Base-by-base conservation (phyloP, 1,140 invertebrate species). In the Drosophila fuyamai region DNA sequence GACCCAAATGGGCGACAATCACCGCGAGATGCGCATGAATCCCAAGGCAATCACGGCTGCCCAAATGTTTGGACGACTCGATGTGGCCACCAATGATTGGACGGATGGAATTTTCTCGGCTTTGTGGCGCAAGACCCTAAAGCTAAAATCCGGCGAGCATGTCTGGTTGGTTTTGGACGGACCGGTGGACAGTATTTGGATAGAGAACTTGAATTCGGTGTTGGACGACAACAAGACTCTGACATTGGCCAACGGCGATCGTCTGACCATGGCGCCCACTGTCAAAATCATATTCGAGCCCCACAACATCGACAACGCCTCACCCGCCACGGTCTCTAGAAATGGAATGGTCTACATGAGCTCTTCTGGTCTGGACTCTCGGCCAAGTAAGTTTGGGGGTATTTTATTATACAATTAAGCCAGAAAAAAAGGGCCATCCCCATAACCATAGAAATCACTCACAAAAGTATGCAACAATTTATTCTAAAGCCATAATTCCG, bases 291-390 rank as follows among this genome's bases (percentile, higher is more conserved):
- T 99, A 77, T 99, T 99, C 92, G 98, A 99, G 93, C 97, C 97
- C 0, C 97, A 99, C 92, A 98, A 99, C 91, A 98, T 99, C 71
- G 98, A 99, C 91, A 99, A 99, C 92, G 98, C 98, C 1, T 98
- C 97, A 18, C 98, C 98, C 6, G 98, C 98, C 1, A 99, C 98
- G 0, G 98, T 99, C 1, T 98, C 98, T 0, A 94, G 98, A 58
- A 98, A 98, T 92, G 98, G 98, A 76, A 99, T 99, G 98, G 98
- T 98, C 1, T 99, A 98, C 92, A 99, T 99, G 98, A 98, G 97
- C 83, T 98, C 97, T 0, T 98, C 98, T 0, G 98, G 97, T 0
- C 93, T 99, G 29, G 96, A 97, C 90, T 99, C 98, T 96, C 95
- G 95, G 86, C 98, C 98, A 91, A 94, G 94, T 94, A 86, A 54